Base-by-base conservation (phyloP, 1,140 invertebrate genomes). In the Bradysia coprophila region DNA sequence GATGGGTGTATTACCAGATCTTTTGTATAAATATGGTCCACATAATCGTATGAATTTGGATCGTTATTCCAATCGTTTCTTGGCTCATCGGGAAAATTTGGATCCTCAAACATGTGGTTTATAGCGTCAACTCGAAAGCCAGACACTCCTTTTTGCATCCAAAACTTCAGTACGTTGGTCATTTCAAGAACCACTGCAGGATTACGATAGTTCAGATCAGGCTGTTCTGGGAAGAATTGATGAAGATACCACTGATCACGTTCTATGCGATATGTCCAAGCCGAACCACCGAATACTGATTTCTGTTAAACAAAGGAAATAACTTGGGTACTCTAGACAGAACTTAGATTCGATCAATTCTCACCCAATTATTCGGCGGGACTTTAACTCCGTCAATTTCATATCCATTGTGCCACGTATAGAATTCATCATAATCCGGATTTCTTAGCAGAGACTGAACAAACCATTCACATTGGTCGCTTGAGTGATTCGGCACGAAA, bases 331-430 rank as follows among this genome's bases (percentile, higher is more conserved):
- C n/a, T n/a, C n/a, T n/a, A n/a, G n/a, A n/a, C n/a, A n/a, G n/a
- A n/a, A n/a, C n/a, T n/a, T n/a, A n/a, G n/a, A n/a, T n/a, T n/a
- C n/a, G 6, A 40, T 23, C 32, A 15, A 10, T 10, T 40, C 24
- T 28, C 60, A 82, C 78, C 82, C 83, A 88, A 55, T 87, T 87
- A 55, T 80, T 86, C 13, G 81, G 81, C 4, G 73, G 73, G 2
- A 50, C 61, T 2, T 51, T 45, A 4, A 51, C 61, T 1, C 66
- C 66, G 6, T 61, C 58, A 48, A 66, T 57, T 8, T 61, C 4
- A 18, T 16, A 20, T 4, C 71, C 71, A 53, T 76, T 69, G 34
- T 63, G 62, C 81, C 86, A 90, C 24, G 87, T 59, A 51, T 86
- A 91, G 59, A 76, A 91, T 47, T 88, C 73, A 16, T 60, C 67